A percentile compares a stretch with the other conserved stretches of the same genome.
Conservation (phyloP, 2,113 vertebrate genomes). For the Monarcha castaneiventris region DNA sequence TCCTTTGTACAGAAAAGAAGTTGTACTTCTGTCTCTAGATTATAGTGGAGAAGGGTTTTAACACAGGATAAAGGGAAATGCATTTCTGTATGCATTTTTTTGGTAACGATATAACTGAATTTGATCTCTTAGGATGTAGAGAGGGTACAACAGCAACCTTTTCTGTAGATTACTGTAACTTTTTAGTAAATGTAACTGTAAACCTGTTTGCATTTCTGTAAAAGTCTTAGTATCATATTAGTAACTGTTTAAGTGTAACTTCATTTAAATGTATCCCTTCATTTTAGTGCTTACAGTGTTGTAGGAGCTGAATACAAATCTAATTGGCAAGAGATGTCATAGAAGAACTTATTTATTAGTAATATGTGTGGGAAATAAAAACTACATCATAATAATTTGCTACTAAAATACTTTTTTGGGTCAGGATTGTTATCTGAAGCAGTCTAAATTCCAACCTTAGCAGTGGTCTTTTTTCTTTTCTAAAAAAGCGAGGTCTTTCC, state of each 20-base stretch:
- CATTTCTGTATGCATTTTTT: slow-evolving; percentile 55
- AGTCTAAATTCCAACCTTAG: slow-evolving; percentile 10
- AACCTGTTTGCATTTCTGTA: slow-evolving; percentile 65
- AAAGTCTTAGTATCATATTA: slow-evolving; percentile 60
- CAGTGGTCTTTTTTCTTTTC: neutral
- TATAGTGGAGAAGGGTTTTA: slow-evolving; percentile 3
- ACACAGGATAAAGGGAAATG: slow-evolving; percentile 46
- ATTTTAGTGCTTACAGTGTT: slow-evolving; percentile 57
- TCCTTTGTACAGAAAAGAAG: slow-evolving; percentile 71
- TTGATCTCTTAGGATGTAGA: slow-evolving; percentile 23
- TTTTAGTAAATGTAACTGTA: slow-evolving; percentile 69
- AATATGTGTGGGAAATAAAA: slow-evolving; percentile 40
- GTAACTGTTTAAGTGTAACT: slow-evolving; percentile 52
- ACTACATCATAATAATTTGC: slow-evolving; percentile 40
- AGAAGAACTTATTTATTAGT: slow-evolving; percentile 66
- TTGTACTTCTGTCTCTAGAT: slow-evolving; percentile 61
- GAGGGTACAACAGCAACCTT: slow-evolving; percentile 52
- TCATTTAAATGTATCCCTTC: slow-evolving; percentile 61
- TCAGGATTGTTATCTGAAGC: slow-evolving; percentile 32
- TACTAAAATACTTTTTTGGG: slow-evolving; percentile 63
- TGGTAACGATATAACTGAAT: slow-evolving; percentile 24
- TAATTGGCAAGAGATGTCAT: slow-evolving; percentile 61
- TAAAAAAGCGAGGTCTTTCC: slow-evolving; percentile 42
- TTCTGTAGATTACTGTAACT: slow-evolving; percentile 73
- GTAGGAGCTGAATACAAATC: slow-evolving; percentile 45